phyloP scores from a whole-genome alignment of 1,140 invertebrate genomes.

The Heliconius hewitsoni region DNA sequence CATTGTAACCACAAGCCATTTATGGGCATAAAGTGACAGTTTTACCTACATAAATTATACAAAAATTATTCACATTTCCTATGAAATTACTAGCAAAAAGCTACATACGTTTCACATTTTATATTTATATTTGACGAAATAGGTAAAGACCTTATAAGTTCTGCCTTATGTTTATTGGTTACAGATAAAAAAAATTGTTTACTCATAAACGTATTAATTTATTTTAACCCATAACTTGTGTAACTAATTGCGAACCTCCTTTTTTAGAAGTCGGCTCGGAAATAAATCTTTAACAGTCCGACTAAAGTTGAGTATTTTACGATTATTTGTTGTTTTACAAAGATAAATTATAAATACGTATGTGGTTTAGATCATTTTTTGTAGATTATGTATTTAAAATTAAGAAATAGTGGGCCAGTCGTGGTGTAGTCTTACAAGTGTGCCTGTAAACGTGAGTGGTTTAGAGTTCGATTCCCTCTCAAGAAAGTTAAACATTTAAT shows the following conservation, averaged over 20 bases:
- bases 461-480: too few relatives aligned
- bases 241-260: conserved; percentile 12
- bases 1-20: too few relatives aligned
- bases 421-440: too few relatives aligned
- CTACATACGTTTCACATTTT: background rate
- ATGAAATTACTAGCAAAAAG: too few relatives aligned
- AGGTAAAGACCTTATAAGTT: background rate
- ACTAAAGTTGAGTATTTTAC: conserved; percentile 11
- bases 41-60: background rate
- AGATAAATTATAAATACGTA: conserved; percentile 3
- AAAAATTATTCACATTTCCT: background rate
- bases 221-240: conserved; percentile 3
- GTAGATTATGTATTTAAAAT: too few relatives aligned
- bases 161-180: background rate
- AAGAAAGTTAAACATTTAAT: too few relatives aligned
- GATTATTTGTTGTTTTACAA: conserved; percentile 10
- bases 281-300: conserved; percentile 4
- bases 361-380: background rate
- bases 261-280: conserved; percentile 6
- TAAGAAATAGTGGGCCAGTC: too few relatives aligned
- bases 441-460: too few relatives aligned
- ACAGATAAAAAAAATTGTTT: conserved; percentile 1
- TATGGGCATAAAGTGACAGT: too few relatives aligned
- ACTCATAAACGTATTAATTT: conserved; percentile 13
- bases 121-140: background rate